These are phyloP conservation scores for Callyntrura sp. DNA, from an alignment of 2,888 invertebrate species.

Conservation along the genomic window DNA sequence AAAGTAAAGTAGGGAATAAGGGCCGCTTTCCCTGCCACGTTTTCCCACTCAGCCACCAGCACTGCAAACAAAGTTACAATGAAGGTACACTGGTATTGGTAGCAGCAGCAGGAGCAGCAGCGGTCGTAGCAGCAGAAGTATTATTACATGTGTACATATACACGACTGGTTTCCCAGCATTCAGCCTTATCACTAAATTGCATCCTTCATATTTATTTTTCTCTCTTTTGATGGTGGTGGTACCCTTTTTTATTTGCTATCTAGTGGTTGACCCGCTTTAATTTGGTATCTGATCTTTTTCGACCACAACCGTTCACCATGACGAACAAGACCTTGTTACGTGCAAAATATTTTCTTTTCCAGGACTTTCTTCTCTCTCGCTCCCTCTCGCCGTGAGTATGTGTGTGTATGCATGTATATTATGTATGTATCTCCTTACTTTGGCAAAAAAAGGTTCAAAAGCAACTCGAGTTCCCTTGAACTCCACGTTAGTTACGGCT, in stretches of 20 bases:
- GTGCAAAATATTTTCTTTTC: background rate
- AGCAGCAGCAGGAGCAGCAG: no score
- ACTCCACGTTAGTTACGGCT: background rate
- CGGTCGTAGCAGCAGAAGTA: no score
- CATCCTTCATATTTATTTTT: background rate
- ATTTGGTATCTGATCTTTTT: conserved; percentile 29
- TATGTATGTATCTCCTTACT: background rate
- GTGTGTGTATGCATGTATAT: no score
- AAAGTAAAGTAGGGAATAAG: no score
- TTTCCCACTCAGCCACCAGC: no score
- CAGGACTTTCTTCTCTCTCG: background rate
- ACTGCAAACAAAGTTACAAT: no score
- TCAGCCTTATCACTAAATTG: background rate
- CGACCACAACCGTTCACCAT: background rate
- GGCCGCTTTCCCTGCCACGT: no score
- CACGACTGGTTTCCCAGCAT: no score
- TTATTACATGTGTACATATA: no score
- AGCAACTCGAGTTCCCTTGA: background rate
- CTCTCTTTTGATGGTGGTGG: background rate
- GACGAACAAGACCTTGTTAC: no score
- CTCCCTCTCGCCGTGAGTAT: no score
- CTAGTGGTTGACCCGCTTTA: background rate
- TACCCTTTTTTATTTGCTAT: conserved; percentile 20
- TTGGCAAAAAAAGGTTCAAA: background rate
- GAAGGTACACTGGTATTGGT: no score